Evolutionary conservation across 2,888 invertebrate genomes (phyloP).

Genomic region (Bimastos eiseni): DNA sequence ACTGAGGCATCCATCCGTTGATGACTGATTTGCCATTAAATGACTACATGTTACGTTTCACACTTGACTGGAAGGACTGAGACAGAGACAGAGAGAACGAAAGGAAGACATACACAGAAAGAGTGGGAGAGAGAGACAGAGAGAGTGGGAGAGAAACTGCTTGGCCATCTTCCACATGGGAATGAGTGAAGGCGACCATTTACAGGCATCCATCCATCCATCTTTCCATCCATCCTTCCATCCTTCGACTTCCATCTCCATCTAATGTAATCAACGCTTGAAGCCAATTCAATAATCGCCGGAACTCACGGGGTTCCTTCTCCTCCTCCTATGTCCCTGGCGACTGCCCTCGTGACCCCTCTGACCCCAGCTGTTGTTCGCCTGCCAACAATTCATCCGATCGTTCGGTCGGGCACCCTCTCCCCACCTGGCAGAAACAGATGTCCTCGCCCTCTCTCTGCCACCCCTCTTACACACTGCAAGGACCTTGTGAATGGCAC

Average conservation of each 20-base stretch:
- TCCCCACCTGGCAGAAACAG: not conserved
- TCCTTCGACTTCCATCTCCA: not conserved
- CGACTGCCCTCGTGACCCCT: not conserved
- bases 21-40: no score
- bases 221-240: not conserved
- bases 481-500: not conserved
- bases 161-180: no score
- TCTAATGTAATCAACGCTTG: not conserved
- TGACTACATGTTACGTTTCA: no score
- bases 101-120: not conserved
- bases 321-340: no score
- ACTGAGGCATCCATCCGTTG: no score
- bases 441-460: not conserved
- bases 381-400: not conserved
- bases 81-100: not conserved
- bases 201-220: not conserved
- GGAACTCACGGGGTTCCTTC: no score
- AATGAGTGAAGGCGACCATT: no score
- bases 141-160: no score
- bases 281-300: constrained; percentile 6
- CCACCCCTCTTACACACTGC: not conserved
- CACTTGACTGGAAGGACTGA: no score
- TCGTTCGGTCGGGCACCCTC: not conserved
- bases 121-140: not conserved
- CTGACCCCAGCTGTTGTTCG: not conserved